Evolutionary conservation across 2,888 invertebrate species (phyloP), one percentile per base, ranked within the genome.

Genomic region (Deilephila elpenor): DNA sequence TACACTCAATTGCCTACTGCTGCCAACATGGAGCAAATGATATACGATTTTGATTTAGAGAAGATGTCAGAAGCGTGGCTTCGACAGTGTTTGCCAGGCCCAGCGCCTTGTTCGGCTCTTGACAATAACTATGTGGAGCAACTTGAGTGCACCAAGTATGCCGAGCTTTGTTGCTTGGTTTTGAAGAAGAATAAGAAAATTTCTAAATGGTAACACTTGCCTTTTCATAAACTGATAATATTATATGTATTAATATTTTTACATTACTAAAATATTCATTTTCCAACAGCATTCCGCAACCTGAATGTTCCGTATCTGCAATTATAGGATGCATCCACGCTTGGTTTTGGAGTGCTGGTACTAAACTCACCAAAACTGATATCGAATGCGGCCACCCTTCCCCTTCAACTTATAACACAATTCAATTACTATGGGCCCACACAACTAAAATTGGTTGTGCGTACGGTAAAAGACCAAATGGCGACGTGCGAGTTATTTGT

Each of bases 391-490:
- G 93, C 1, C 89, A 90, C 74, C 84, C 88, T 19, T 82, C 88
- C 34, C 80, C 84, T 32, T 74, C 75, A 1, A 93, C 92, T 11
- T 91, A 83, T 76, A 84, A 86, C 71, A 89, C 93, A 60, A 89
- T 84, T 17, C 93, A 94, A 76, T 77, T 94, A 59, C 73, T 94
- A 61, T 93, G 93, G 93, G 93, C 93, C 4, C 82, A 87, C 29
- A 93, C 93, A 5, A 81, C 80, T 73, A 91, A 92, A 88, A 85
- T 94, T 25, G 94, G 94, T 70, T 94, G 94, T 81, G 93, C 93
- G 17, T 92, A 86, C 76, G 92, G 88, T 53, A 75, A 77, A 75
- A 82, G 79, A 59, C 20, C 61, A 2, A 86, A 86, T 75, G 91
- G 91, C 34, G 89, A 93, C 77, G 76, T 89, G 32, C 85, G 93